Conservation (phyloP, 2,113 vertebrate species). For the Cairina moschata region DNA sequence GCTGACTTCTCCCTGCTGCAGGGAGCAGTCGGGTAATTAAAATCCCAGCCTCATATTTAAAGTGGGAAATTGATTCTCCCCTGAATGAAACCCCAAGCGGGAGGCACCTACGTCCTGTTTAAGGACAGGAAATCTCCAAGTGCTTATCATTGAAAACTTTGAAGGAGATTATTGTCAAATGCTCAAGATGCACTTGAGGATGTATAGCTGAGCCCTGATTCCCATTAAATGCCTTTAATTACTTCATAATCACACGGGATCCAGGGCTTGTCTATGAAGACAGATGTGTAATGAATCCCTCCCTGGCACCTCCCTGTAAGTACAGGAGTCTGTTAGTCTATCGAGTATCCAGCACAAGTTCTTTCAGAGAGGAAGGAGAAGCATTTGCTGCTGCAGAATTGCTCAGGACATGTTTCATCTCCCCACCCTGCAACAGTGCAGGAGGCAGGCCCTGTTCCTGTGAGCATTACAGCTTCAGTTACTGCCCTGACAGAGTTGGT, state of each 20-base stretch:
- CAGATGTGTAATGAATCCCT: constrained; percentile 7
- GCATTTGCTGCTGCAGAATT: not conserved
- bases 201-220: not conserved
- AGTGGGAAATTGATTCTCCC: not conserved
- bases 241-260: constrained; percentile 2
- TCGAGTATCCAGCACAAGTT: not conserved
- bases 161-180: not conserved
- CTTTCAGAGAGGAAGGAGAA: not conserved
- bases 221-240: constrained; percentile 29
- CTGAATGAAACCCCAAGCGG: not conserved
- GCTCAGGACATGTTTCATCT: not conserved
- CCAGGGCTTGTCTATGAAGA: not conserved
- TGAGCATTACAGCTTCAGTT: not conserved
- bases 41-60: not conserved
- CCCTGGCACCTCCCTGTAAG: not conserved
- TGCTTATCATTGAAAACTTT: not conserved
- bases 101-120: not conserved
- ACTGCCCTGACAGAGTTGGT: not conserved
- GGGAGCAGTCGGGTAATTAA: not conserved
- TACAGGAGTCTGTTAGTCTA: not conserved
- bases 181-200: not conserved
- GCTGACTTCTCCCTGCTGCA: not conserved
- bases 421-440: fast-evolving
- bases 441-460: not conserved
- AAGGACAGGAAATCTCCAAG: not conserved